Conservation (phyloP, 2,797 vertebrate genomes). For the Pantherophis alleghaniensis region DNA sequence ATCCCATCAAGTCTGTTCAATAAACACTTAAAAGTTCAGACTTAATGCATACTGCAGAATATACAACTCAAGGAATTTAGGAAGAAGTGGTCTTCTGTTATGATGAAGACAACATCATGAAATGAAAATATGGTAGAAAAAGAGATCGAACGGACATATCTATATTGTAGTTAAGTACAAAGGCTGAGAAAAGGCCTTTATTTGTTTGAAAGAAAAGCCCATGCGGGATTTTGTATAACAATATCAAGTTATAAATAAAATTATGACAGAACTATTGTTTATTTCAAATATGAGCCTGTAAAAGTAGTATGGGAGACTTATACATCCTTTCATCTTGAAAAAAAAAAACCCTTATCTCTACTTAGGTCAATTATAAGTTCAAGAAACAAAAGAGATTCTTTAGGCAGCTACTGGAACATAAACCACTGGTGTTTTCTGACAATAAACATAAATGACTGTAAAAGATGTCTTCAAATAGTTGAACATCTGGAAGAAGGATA, state of each 20-base stretch:
- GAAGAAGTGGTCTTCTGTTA: not conserved
- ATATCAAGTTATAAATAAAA: constrained; percentile 7
- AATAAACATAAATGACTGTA: constrained; percentile 55
- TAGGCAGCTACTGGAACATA: constrained; percentile 56
- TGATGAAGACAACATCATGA: not conserved
- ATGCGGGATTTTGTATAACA: not conserved
- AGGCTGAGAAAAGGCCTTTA: no score
- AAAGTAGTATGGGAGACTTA: not conserved
- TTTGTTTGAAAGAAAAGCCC: not conserved
- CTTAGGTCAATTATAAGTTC: constrained; percentile 43
- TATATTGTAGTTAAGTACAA: no score
- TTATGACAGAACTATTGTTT: not conserved
- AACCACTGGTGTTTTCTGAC: constrained; percentile 51
- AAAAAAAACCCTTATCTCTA: constrained; percentile 58
- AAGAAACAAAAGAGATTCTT: constrained; percentile 36
- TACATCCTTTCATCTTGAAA: constrained; percentile 49
- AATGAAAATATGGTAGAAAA: not conserved
- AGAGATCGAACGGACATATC: not conserved
- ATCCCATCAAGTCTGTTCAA: no score
- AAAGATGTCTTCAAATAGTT: constrained; percentile 63
- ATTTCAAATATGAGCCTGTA: constrained; percentile 10
- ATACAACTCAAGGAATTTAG: not conserved
- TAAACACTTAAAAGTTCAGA: no score
- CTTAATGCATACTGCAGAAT: not conserved
- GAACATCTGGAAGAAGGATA: constrained; percentile 68